These are phyloP conservation scores for Pycnonotus jocosus DNA, from an alignment of 2,113 vertebrate genomes.

Conservation along the genomic window DNA sequence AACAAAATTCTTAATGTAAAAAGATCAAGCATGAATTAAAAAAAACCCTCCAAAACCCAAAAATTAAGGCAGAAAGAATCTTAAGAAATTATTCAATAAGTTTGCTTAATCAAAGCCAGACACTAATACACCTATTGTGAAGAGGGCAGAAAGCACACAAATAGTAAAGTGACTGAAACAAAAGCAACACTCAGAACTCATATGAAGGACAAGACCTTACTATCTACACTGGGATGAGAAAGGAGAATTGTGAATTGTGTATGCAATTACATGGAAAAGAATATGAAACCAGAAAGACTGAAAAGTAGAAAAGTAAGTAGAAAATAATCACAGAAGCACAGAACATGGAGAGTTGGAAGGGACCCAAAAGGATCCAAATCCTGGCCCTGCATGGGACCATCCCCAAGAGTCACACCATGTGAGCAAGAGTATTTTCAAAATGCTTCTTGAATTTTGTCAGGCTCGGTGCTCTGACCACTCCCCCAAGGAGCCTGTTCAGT, in stretches of 20 bases:
- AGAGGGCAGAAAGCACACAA: not conserved
- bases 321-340: not conserved
- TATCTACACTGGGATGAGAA: not conserved
- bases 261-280: not conserved
- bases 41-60: not conserved
- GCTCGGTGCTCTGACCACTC: not conserved
- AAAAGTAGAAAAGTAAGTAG: not conserved
- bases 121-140: not conserved
- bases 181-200: not conserved
- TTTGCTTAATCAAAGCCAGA: not conserved
- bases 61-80: not conserved
- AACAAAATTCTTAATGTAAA: not conserved
- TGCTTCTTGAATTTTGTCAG: fast-evolving
- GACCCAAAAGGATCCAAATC: not conserved
- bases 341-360: fast-evolving
- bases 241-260: not conserved
- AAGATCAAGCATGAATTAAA: not conserved
- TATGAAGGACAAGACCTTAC: not conserved
- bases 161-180: not conserved
- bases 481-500: not conserved
- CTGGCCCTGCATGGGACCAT: not conserved
- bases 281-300: not conserved
- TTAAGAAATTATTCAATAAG: not conserved
- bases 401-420: not conserved
- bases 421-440: too few relatives aligned